These are phyloP conservation scores for Pogonognathellus flavescens DNA, from an alignment of 1,140 invertebrate species.

Conservation along the genomic window DNA sequence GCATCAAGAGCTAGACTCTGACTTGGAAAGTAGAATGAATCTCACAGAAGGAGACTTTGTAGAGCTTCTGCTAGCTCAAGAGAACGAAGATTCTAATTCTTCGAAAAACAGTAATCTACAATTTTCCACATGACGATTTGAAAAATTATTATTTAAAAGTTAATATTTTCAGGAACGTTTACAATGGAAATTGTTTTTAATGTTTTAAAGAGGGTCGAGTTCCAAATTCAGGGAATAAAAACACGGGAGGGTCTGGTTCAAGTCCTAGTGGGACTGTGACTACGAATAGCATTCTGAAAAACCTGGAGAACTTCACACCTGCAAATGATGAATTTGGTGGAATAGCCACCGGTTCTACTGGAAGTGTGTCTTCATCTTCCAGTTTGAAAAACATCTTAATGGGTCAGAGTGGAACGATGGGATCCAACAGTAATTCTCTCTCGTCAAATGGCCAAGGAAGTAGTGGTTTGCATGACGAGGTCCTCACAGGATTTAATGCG, in stretches of 20 bases:
- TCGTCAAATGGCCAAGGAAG: not conserved
- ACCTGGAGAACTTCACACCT: not conserved
- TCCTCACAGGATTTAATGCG: slow-evolving; percentile 2
- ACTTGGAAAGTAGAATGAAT: slow-evolving; percentile 31
- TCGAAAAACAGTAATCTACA: not conserved
- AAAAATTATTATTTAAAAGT: not conserved
- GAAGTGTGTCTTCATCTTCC: slow-evolving; percentile 9
- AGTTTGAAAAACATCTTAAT: slow-evolving; percentile 9
- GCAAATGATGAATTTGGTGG: not conserved
- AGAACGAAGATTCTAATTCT: not conserved
- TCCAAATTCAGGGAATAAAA: not conserved
- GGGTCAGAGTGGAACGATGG: slow-evolving; percentile 22
- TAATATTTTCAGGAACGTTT: not conserved
- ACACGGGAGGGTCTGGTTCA: not conserved
- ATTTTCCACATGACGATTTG: not conserved
- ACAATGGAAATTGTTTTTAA: not conserved
- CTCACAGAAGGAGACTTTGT: slow-evolving; percentile 11
- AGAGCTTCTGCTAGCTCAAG: slow-evolving; percentile 15
- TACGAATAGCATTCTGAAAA: slow-evolving; percentile 19
- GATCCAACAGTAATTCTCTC: slow-evolving; percentile 17
- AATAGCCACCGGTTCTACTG: not conserved
- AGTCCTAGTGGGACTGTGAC: not conserved
- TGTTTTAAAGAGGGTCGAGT: slow-evolving; percentile 9
- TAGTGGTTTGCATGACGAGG: slow-evolving; percentile 22
- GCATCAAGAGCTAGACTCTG: slow-evolving; percentile 9